Conservation (phyloP, 2,797 vertebrate species). For the Neosilurus hyrtlii region DNA sequence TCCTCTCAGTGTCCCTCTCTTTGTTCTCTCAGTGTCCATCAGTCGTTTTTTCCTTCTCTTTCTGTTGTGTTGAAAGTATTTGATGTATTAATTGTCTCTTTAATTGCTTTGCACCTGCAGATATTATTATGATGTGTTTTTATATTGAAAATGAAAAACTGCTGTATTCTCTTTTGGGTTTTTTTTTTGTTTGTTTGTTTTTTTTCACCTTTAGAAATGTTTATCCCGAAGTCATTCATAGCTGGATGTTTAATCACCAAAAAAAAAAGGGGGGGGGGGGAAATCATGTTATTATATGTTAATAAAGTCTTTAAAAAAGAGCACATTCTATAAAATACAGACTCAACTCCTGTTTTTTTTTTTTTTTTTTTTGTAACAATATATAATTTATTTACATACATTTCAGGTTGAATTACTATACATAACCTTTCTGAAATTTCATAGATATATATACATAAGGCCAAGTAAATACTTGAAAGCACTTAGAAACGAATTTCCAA, state of each 20-base stretch:
- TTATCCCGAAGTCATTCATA: slow-evolving; percentile 35
- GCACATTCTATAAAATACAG: slow-evolving; percentile 49
- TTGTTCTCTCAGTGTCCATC: too few relatives aligned
- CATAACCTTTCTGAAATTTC: slow-evolving; percentile 85
- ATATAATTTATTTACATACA: slow-evolving; percentile 99
- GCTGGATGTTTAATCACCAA: neutral
- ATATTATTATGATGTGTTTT: slow-evolving; percentile 20
- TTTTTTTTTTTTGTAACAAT: slow-evolving; percentile 75
- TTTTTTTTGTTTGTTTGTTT: neutral
- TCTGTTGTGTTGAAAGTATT: slow-evolving; percentile 36
- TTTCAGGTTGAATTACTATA: slow-evolving; percentile 96
- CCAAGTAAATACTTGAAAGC: slow-evolving; percentile 90
- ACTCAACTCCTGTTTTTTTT: slow-evolving; percentile 66
- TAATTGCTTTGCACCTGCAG: slow-evolving; percentile 33
- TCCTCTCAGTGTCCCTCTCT: neutral
- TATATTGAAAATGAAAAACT: slow-evolving; percentile 44
- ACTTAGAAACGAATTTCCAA: slow-evolving; percentile 89
- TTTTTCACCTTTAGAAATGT: slow-evolving; percentile 35
- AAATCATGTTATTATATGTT: neutral
- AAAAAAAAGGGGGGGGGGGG: too few relatives aligned
- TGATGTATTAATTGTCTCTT: slow-evolving; percentile 52
- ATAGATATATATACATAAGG: slow-evolving; percentile 85
- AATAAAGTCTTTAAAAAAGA: slow-evolving; percentile 26
- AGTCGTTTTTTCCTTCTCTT: too few relatives aligned
- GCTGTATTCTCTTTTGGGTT: slow-evolving; percentile 52